These are phyloP conservation scores for Tyto alba DNA, from an alignment of 2,113 vertebrate genomes.

Conservation along the genomic window DNA sequence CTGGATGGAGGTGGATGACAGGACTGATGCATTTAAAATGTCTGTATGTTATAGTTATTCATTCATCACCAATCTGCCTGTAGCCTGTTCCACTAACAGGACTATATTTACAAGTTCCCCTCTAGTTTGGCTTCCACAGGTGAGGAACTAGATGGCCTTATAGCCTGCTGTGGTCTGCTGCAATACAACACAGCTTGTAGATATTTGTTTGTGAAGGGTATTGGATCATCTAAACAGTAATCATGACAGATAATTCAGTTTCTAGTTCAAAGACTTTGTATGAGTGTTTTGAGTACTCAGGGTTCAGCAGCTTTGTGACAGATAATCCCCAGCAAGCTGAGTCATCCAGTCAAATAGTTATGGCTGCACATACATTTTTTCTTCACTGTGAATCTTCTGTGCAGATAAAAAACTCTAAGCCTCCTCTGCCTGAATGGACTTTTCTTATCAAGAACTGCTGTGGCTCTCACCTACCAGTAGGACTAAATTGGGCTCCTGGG, in stretches of 20 bases:
- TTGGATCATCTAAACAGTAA: background rate
- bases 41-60: background rate
- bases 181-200: background rate
- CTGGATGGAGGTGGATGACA: background rate
- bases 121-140: background rate
- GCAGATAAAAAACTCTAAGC: background rate
- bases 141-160: background rate
- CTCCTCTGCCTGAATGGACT: background rate
- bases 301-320: background rate
- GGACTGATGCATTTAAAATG: background rate
- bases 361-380: background rate
- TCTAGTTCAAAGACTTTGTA: background rate
- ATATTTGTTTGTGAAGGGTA: background rate
- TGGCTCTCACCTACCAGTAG: background rate
- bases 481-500: background rate
- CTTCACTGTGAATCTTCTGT: background rate
- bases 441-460: background rate
- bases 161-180: background rate
- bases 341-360: background rate
- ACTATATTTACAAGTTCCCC: background rate
- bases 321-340: background rate
- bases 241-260: background rate
- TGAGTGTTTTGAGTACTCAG: background rate
- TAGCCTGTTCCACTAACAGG: background rate
- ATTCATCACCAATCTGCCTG: background rate